Evolutionary conservation across 2,113 vertebrate species (phyloP), one percentile per base, ranked within the genome.

Genomic region (Pheucticus melanocephalus): DNA sequence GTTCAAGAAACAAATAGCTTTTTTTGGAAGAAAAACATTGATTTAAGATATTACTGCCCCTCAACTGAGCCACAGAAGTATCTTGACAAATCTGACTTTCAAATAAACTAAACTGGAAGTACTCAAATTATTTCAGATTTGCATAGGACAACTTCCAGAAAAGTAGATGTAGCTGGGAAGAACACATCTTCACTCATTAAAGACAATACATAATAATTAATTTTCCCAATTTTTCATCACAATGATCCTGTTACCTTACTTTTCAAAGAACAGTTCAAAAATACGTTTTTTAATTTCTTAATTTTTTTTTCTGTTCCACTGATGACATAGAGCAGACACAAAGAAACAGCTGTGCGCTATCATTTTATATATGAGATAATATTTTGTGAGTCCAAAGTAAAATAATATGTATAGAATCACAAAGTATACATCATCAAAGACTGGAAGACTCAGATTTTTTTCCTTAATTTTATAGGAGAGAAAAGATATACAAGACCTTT

Each of bases 11-110:
- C 9, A 54, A 50, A 51, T 11, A n/a, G 31, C 15, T 33, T 79
- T 4, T 85, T 15, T 21, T 18, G 18, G 10, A 24, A 54, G 21
- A 91, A 35, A 5, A 40, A 12, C 28, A 59, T 10, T 5, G 1
- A 28, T 51, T 65, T 83, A 86, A 77, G 15, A 21, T 31, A 45
- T 8, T 48, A 42, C 24, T 66, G 48, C 30, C 20, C 33, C 12
- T 78, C 30, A 84, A 25, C 39, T 28, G 24, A 86, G 53, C 22
- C 61, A 60, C 27, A 40, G 13, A 87, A 79, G 2, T 63, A 59
- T 80, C 30, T 78, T 81, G 31, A 64, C 5, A 56, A 40, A 76
- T 72, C 10, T 95, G 70, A 79, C 66, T 80, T 93, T 79, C n/a
- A 95, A 92, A 71, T 79, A 5, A 82, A 42, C 20, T 19, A 30